Conservation (phyloP, 2,888 invertebrate genomes). For the Marasmarcha lunaedactyla region DNA sequence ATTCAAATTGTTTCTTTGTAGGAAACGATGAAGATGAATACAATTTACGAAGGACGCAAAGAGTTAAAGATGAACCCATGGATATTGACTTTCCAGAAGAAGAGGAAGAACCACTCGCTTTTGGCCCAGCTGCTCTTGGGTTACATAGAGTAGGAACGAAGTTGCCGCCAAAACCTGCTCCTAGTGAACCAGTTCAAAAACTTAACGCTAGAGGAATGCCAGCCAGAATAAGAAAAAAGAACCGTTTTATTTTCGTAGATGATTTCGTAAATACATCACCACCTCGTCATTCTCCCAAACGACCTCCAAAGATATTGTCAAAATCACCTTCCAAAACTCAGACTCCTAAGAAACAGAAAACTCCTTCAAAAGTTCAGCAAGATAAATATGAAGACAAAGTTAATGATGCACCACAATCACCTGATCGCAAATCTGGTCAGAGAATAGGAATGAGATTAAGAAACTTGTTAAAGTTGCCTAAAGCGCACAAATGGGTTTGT, state of each 20-base stretch:
- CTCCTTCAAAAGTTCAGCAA: constrained; percentile 65
- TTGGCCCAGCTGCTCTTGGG: constrained; percentile 84
- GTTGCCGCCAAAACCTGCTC: constrained; percentile 77
- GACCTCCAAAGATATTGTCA: constrained; percentile 70
- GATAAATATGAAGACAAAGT: constrained; percentile 55
- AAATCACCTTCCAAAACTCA: constrained; percentile 50
- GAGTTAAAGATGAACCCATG: constrained; percentile 71
- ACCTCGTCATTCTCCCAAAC: constrained; percentile 79
- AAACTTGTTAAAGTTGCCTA: constrained; percentile 95
- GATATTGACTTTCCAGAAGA: constrained; percentile 75
- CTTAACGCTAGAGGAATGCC: constrained; percentile 91
- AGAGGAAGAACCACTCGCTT: constrained; percentile 76
- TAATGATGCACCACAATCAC: constrained; percentile 57
- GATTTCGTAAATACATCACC: constrained; percentile 84
- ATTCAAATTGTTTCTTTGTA: constrained; percentile 10
- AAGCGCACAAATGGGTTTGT: constrained; percentile 99
- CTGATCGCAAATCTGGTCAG: constrained; percentile 89
- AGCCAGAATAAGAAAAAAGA: constrained; percentile 89
- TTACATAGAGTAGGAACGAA: constrained; percentile 84
- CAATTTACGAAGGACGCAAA: constrained; percentile 33
- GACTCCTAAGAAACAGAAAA: constrained; percentile 59
- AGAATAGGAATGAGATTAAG: constrained; percentile 88
- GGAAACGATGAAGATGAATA: constrained; percentile 36
- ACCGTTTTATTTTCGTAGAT: constrained; percentile 90
- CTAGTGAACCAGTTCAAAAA: constrained; percentile 81